Evolutionary conservation across 2,113 vertebrate genomes (phyloP).

Genomic region (Calidris pugnax): DNA sequence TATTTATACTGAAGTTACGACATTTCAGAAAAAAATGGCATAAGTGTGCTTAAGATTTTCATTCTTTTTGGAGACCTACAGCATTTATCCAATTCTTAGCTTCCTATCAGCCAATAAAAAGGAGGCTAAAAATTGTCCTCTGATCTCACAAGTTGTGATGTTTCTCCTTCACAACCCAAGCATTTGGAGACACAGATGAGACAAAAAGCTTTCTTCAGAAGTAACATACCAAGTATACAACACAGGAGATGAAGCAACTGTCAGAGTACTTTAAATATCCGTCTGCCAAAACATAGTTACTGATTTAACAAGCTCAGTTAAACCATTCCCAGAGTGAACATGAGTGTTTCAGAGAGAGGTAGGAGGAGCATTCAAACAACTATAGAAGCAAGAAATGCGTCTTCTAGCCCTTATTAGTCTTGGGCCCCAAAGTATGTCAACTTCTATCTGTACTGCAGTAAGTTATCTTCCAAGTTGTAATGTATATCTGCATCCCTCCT

Average conservation of each 20-base stretch:
- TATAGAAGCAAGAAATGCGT: not conserved
- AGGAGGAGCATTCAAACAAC: not conserved
- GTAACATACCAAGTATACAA: not conserved
- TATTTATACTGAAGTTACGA: not conserved
- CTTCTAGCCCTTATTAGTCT: not conserved
- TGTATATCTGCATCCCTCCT: not conserved
- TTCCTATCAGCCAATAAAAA: not conserved
- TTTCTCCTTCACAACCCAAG: not conserved
- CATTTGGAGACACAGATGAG: not conserved
- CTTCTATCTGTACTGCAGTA: not conserved
- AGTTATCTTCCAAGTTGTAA: not conserved
- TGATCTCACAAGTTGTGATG: not conserved
- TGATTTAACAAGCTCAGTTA: not conserved
- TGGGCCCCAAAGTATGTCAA: not conserved
- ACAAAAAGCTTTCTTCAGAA: not conserved
- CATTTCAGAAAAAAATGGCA: not conserved
- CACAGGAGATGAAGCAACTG: not conserved
- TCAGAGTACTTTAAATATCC: not conserved
- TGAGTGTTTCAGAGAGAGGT: not conserved
- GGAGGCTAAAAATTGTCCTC: not conserved
- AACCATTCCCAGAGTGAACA: not conserved
- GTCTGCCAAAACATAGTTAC: not conserved
- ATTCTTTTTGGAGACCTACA: not conserved
- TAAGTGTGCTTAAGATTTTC: not conserved
- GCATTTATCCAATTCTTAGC: not conserved